These are phyloP conservation scores for Aegotheles bennettii DNA, from an alignment of 2,113 vertebrate species.

Conservation along the genomic window DNA sequence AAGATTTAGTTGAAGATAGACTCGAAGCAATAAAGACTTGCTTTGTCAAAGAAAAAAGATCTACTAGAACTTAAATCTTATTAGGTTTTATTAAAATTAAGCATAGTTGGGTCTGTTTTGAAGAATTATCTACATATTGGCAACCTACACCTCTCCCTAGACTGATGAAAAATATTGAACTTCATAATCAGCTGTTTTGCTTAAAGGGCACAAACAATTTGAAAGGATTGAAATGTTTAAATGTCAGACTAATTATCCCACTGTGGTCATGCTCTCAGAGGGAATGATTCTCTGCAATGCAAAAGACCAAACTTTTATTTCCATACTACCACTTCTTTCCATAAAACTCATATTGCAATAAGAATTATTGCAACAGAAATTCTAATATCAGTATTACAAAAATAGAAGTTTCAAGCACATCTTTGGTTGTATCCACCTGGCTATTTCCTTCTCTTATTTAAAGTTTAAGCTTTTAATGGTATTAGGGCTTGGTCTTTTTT, in stretches of 20 bases:
- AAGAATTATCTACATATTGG: background rate
- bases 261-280: background rate
- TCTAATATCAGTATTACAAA: background rate
- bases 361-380: background rate
- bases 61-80: background rate
- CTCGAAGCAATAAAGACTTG: background rate
- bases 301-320: background rate
- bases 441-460: background rate
- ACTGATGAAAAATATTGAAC: background rate
- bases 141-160: background rate
- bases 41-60: background rate
- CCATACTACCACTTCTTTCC: background rate
- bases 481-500: background rate
- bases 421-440: background rate
- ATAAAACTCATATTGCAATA: background rate
- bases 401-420: background rate
- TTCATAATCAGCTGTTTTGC: constrained; percentile 6
- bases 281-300: background rate
- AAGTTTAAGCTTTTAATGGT: background rate
- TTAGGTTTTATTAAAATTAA: background rate
- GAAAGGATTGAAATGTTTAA: background rate
- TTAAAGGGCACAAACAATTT: constrained; percentile 15
- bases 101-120: background rate
- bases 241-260: constrained; percentile 43
- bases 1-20: background rate